Percentiles rank a stretch among this genome's conserved stretches.
These are phyloP conservation scores for Aleiodes leptofemur DNA, from an alignment of 2,888 invertebrate genomes.

Conservation along the genomic window DNA sequence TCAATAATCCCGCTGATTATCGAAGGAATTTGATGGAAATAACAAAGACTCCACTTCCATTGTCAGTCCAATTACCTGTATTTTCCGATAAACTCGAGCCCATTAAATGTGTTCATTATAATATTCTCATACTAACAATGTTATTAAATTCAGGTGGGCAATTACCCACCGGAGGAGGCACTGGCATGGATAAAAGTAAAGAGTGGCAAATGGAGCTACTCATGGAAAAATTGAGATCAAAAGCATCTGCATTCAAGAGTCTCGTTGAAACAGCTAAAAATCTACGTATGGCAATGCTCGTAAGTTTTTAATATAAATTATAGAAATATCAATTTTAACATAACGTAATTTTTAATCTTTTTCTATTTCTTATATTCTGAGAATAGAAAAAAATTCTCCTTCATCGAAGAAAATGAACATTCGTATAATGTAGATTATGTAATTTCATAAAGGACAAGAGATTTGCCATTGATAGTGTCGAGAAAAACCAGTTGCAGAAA, in stretches of 20 bases:
- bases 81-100: no score
- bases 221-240: conserved; percentile 94
- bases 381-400: conserved; percentile 9
- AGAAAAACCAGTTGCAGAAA: conserved; percentile 90
- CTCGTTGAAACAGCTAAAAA: conserved; percentile 92
- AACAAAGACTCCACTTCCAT: no score
- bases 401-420: neutral
- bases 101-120: no score
- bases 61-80: no score
- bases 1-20: no score
- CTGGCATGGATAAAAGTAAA: conserved; percentile 79
- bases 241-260: conserved; percentile 87
- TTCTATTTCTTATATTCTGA: conserved; percentile 45
- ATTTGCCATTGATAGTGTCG: conserved; percentile 89
- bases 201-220: conserved; percentile 90
- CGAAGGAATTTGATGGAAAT: no score
- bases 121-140: neutral
- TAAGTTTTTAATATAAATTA: conserved; percentile 73
- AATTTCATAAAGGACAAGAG: conserved; percentile 84
- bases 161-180: conserved; percentile 60
- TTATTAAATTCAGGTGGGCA: conserved; percentile 64
- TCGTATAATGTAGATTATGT: conserved; percentile 2
- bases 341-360: neutral
- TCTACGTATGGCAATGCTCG: conserved; percentile 89
- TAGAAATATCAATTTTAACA: neutral